Percentiles rank a stretch among this genome's conserved stretches.
Conservation (phyloP, 2,888 invertebrate species). For the Trichogramma dendrolimi region DNA sequence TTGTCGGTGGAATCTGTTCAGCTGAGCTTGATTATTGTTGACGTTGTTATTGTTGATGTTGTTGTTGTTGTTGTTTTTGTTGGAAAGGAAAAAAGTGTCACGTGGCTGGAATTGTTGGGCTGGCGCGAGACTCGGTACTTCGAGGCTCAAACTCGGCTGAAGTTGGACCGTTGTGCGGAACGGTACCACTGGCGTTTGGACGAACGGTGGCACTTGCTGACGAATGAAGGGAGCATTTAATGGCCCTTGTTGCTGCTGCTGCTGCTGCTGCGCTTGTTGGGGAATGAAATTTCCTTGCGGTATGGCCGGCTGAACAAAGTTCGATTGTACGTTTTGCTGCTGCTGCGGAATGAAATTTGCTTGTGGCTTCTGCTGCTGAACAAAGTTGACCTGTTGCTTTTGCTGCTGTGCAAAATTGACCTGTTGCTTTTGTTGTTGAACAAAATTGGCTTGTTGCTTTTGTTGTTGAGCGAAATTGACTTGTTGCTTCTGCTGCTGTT, state of each 20-base stretch:
- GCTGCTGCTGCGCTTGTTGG: slow-evolving; percentile 6
- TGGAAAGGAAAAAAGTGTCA: slow-evolving; percentile 39
- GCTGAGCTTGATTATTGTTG: slow-evolving; percentile 37
- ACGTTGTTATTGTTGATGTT: slow-evolving; percentile 39
- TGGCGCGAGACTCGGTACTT: slow-evolving; percentile 40
- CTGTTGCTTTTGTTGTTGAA: background rate
- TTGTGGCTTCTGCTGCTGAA: slow-evolving; percentile 32
- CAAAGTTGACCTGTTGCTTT: slow-evolving; percentile 33
- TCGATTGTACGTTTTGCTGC: background rate
- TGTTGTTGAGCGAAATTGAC: background rate
- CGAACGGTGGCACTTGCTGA: slow-evolving; percentile 34
- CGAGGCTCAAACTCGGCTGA: slow-evolving; percentile 44
- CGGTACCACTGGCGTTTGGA: slow-evolving; percentile 26
- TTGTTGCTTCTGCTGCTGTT: slow-evolving; percentile 25
- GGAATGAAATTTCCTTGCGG: slow-evolving; percentile 30
- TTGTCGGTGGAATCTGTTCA: slow-evolving; percentile 47
- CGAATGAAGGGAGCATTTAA: slow-evolving; percentile 21
- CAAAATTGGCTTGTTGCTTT: background rate
- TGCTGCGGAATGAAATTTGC: slow-evolving; percentile 23
- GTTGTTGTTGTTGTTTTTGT: slow-evolving; percentile 32
- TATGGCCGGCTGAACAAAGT: slow-evolving; percentile 32
- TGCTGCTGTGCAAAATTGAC: slow-evolving; percentile 34
- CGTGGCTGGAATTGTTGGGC: slow-evolving; percentile 39
- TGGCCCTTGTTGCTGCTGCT: background rate
- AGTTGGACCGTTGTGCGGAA: slow-evolving; percentile 30